phyloP scores from a whole-genome alignment of 2,888 invertebrate species.

The Aphelenchoides bicaudatus region DNA sequence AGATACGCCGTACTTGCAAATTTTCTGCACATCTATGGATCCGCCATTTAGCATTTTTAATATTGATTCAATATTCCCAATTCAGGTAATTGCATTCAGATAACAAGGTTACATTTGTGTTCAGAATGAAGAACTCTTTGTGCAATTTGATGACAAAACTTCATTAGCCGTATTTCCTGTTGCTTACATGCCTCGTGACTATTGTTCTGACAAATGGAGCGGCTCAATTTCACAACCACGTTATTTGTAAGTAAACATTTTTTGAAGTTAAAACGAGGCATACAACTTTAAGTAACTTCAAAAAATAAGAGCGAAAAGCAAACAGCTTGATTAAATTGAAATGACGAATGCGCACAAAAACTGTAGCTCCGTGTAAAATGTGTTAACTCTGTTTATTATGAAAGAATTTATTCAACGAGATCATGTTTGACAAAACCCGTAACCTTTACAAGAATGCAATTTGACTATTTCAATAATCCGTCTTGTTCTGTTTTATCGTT shows the following conservation, averaged over 20 bases:
- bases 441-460: too few species aligned
- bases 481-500: neutral
- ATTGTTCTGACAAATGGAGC: conserved; percentile 26
- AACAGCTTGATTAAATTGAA: too few species aligned
- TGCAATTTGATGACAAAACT: conserved; percentile 12
- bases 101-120: neutral
- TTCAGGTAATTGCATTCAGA: conserved; percentile 2
- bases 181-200: conserved; percentile 1
- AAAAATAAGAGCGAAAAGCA: conserved; percentile 1
- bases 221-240: conserved; percentile 7
- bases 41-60: conserved; percentile 17
- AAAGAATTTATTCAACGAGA: too few species aligned
- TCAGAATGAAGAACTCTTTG: neutral
- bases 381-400: neutral
- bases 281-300: too few species aligned
- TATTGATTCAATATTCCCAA: conserved; percentile 11
- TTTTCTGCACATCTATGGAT: conserved; percentile 17
- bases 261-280: conserved; percentile 1
- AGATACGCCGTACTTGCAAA: conserved; percentile 8
- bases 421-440: too few species aligned
- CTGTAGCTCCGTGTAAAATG: too few species aligned
- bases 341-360: too few species aligned
- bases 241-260: conserved; percentile 20
- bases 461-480: neutral
- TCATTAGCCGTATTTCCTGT: conserved; percentile 16